A percentile compares a stretch with the other conserved stretches of the same genome.
Conservation (phyloP, 2,113 vertebrate genomes). For the Empidonax traillii region DNA sequence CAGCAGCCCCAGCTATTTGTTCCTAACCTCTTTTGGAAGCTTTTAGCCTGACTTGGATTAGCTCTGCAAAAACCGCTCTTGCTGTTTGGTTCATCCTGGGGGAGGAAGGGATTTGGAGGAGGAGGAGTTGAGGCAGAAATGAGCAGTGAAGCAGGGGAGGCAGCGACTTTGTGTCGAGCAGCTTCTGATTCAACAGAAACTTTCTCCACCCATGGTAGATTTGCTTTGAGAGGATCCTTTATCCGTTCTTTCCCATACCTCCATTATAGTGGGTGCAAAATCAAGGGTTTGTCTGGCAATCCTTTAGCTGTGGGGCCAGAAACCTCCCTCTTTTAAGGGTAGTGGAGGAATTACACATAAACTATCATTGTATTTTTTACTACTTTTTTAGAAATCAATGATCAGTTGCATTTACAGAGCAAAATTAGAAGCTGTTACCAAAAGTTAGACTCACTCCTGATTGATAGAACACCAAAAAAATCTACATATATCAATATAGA, state of each 20-base stretch:
- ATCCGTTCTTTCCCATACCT: neutral
- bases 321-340: neutral
- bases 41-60: neutral
- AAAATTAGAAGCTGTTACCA: neutral
- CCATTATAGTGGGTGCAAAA: neutral
- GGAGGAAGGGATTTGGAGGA: neutral
- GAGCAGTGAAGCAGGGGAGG: neutral
- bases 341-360: neutral
- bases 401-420: neutral
- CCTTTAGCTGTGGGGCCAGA: neutral
- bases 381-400: neutral
- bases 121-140: neutral
- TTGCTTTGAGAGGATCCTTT: neutral
- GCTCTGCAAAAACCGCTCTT: neutral
- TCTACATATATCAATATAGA: neutral
- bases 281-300: neutral
- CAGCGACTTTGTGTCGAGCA: neutral
- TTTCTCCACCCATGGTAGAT: neutral
- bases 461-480: neutral
- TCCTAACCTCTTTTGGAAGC: neutral
- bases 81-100: neutral
- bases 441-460: neutral
- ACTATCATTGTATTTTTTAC: rapidly evolving
- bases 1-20: neutral
- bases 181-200: neutral